Base-by-base conservation (phyloP, 2,113 vertebrate genomes). In the Lutjanus erythropterus region DNA sequence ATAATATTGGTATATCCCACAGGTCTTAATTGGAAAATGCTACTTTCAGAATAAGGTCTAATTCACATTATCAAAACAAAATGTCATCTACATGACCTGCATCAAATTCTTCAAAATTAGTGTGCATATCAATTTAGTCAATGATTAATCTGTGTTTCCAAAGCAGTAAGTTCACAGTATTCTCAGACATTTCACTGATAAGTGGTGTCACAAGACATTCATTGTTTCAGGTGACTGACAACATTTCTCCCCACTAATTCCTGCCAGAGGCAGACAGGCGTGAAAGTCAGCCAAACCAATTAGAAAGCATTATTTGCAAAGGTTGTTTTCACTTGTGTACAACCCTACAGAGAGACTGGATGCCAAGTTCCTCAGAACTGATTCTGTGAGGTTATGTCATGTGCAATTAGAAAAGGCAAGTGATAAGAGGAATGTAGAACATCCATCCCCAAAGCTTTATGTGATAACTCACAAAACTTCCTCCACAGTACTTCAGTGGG, bases 81-180 rank as follows among this genome's bases (percentile, higher is more conserved):
- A n/a, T n/a, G n/a, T n/a, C n/a, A n/a, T n/a, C n/a, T n/a, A n/a
- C n/a, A n/a, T n/a, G n/a, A n/a, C n/a, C n/a, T n/a, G n/a, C n/a
- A n/a, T n/a, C n/a, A n/a, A n/a, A n/a, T n/a, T n/a, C n/a, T n/a
- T n/a, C n/a, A n/a, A n/a, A n/a, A n/a, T n/a, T n/a, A n/a, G n/a
- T n/a, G n/a, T n/a, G n/a, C n/a, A n/a, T n/a, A n/a, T n/a, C n/a
- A n/a, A n/a, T n/a, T n/a, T n/a, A n/a, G n/a, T n/a, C 15, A 73
- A 52, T 68, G 7, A 64, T 79, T 59, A 41, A 80, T 59, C 14
- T 31, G 23, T 19, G 29, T 69, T 25, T 29, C n/a, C 12, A 33
- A 29, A 33, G 14, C n/a, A n/a, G n/a, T n/a, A 71, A 19, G 44
- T 21, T 61, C n/a, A 1, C 52, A 62, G 46, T 41, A 35, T 19